phyloP scores from a whole-genome alignment of 2,113 vertebrate genomes.

The Ciconia stormi region DNA sequence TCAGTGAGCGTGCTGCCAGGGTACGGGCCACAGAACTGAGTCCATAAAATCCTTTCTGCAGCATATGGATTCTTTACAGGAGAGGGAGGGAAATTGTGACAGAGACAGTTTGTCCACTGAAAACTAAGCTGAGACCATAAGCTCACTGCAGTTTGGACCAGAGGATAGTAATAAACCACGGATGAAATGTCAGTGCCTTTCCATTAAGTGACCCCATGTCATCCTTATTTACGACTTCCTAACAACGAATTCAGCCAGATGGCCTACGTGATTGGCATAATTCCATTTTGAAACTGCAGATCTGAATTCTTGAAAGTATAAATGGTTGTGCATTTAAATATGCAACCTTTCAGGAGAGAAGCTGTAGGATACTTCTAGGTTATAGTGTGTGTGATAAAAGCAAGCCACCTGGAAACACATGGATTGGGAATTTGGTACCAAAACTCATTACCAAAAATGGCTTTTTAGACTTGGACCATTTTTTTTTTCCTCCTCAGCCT shows the following conservation, averaged over 20 bases:
- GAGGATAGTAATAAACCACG: background rate
- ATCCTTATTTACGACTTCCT: conserved; percentile 2
- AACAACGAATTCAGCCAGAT: background rate
- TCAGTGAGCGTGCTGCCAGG: background rate
- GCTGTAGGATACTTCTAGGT: background rate
- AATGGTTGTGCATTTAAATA: conserved; percentile 1
- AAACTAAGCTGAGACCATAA: background rate
- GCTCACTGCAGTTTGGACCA: background rate
- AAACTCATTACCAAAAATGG: background rate
- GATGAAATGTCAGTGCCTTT: conserved; percentile 11
- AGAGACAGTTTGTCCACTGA: background rate
- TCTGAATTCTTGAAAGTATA: conserved; percentile 7
- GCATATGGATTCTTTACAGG: background rate
- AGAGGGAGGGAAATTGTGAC: background rate
- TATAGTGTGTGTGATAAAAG: background rate
- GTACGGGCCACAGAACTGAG: background rate
- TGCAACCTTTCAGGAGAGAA: background rate
- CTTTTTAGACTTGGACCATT: background rate
- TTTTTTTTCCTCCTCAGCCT: background rate
- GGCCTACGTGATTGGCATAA: background rate
- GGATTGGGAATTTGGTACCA: background rate
- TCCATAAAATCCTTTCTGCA: background rate
- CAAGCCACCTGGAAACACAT: background rate
- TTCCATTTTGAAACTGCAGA: background rate
- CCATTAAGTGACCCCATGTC: background rate